These are phyloP conservation scores for Armadillidium nasatum DNA, from an alignment of 1,140 invertebrate genomes.

Conservation along the genomic window DNA sequence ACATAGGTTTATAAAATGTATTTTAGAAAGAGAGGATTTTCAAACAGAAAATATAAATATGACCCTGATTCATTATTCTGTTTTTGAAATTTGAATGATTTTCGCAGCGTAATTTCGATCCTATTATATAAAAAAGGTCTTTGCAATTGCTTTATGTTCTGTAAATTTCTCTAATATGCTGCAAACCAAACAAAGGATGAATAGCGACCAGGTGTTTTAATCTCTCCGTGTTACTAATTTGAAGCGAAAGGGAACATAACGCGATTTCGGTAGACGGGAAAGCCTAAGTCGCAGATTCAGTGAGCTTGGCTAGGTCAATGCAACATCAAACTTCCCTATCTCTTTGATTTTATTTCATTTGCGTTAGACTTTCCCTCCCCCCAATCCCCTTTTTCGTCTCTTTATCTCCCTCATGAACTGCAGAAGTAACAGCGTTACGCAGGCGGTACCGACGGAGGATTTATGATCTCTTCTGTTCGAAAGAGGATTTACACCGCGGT, in stretches of 20 bases:
- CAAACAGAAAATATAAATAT: too few relatives aligned
- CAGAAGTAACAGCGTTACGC: too few relatives aligned
- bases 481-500: not conserved
- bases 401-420: too few relatives aligned
- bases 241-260: not conserved
- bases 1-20: too few relatives aligned
- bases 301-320: not conserved
- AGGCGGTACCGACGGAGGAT: too few relatives aligned
- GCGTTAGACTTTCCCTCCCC: not conserved
- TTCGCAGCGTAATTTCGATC: too few relatives aligned
- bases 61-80: too few relatives aligned
- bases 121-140: too few relatives aligned
- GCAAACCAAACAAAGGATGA: not conserved
- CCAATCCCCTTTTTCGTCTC: not conserved
- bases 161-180: not conserved
- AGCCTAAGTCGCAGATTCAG: not conserved
- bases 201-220: not conserved
- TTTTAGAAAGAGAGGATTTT: too few relatives aligned
- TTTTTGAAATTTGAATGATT: too few relatives aligned
- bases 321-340: not conserved
- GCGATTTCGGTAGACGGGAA: constrained; percentile 1
- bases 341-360: constrained; percentile 6
- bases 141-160: not conserved
- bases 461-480: too few relatives aligned
- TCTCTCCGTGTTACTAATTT: not conserved